Base-by-base conservation (phyloP, 2,113 vertebrate genomes). In the Bambusicola thoracicus region DNA sequence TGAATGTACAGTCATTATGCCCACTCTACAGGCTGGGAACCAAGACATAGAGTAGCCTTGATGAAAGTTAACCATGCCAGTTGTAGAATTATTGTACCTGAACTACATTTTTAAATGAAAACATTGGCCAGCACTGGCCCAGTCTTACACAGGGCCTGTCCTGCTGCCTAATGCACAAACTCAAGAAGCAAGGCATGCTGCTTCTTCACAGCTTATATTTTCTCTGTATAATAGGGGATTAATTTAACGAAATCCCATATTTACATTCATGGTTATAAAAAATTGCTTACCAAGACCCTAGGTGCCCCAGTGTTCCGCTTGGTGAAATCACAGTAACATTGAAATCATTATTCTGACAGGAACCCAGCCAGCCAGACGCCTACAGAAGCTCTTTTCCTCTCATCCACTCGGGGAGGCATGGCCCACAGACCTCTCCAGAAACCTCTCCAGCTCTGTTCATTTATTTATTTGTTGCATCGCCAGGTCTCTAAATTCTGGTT, bases 321-420 rank as follows among this genome's bases (percentile, higher is more conserved):
- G 65, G 80, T 92, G 94, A 91, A 96, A 91, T 91, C 85, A 62
- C 30, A 10, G 89, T 73, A 95, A 91, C 89, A 94, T 87, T 94
- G 96, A 87, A 94, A 91, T 89, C 84, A 93, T 94, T 95, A 95
- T 93, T 94, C 93, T 92, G 93, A 87, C 95, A 96, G 94, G 94
- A 96, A 93, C 89, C 62, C 95, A 89, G 95, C 94, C 92, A 94
- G 94, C 91, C 96, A 96, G 96, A 96, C 81, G 92, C 95, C 95
- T 96, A 92, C 89, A 95, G 94, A 89, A 96, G 89, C 78, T 51
- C 89, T 93, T 95, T 96, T 96, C 89, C 94, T 95, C 89, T 85
- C 92, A 92, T 76, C 73, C n/a, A 12, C 89, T 89, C 67, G 66
- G 89, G 91, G 92, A 96, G 96, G 91, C 89, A 91, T 49, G 72